These are phyloP conservation scores for Andrena trimmerana DNA, from an alignment of 2,888 invertebrate genomes.

Conservation along the genomic window DNA sequence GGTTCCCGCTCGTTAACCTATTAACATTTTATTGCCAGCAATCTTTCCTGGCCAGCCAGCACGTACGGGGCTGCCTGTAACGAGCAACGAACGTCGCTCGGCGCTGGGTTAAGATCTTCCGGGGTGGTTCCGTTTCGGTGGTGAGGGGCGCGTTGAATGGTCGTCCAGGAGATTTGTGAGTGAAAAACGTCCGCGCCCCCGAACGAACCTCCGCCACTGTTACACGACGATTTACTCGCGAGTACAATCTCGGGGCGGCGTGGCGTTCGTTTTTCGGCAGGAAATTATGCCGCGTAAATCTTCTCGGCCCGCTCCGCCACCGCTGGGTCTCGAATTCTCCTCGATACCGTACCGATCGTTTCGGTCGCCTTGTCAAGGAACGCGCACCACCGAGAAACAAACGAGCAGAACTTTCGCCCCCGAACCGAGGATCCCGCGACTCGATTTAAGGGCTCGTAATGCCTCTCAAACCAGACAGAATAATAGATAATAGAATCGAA, in stretches of 20 bases:
- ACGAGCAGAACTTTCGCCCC: too few relatives aligned
- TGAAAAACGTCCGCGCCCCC: slow-evolving; percentile 53
- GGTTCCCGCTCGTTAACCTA: slow-evolving; percentile 73
- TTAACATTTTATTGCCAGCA: slow-evolving; percentile 79
- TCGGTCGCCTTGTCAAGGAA: too few relatives aligned
- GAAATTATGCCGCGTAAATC: slow-evolving; percentile 25
- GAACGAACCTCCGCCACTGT: slow-evolving; percentile 29
- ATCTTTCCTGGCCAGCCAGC: slow-evolving; percentile 65
- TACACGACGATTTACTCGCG: slow-evolving; percentile 35
- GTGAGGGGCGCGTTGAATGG: slow-evolving; percentile 55
- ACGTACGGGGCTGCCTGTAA: slow-evolving; percentile 44
- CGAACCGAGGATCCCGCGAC: too few relatives aligned
- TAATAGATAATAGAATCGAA: slow-evolving; percentile 28
- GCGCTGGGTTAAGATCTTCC: slow-evolving; percentile 62
- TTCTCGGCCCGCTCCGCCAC: neutral
- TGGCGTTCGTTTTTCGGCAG: neutral
- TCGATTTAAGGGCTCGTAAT: too few relatives aligned
- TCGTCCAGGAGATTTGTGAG: slow-evolving; percentile 63
- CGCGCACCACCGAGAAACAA: too few relatives aligned
- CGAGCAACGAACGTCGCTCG: slow-evolving; percentile 33
- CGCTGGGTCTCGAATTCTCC: neutral
- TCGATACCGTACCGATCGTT: neutral
- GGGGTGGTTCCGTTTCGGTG: slow-evolving; percentile 59
- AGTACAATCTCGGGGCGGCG: neutral
- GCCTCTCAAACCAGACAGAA: neutral